Percentiles rank a stretch among this genome's conserved stretches.
phyloP scores from a whole-genome alignment of 2,797 vertebrate genomes.

The Hydrocynus forskahlii region DNA sequence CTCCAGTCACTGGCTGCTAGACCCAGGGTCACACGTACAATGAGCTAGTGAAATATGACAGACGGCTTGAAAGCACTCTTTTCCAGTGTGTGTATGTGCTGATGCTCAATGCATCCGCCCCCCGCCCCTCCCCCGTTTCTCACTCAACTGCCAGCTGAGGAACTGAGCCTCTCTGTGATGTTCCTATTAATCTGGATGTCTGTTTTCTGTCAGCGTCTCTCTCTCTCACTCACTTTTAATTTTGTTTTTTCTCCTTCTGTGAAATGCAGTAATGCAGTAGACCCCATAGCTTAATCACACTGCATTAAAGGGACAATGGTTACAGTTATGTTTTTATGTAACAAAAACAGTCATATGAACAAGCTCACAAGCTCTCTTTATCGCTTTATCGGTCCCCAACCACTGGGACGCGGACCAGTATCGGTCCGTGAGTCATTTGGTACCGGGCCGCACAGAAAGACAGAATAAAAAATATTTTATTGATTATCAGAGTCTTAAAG shows the following conservation, averaged over 20 bases:
- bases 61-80: slow-evolving; percentile 38
- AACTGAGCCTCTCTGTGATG: slow-evolving; percentile 46
- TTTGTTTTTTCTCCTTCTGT: not conserved
- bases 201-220: slow-evolving; percentile 10
- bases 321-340: not conserved
- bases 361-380: too few species aligned
- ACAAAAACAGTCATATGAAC: too few species aligned
- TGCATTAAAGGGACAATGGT: not conserved
- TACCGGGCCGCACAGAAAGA: too few species aligned
- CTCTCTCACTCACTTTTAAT: not conserved
- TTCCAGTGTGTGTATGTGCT: slow-evolving; percentile 36
- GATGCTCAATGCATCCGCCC: slow-evolving; percentile 40
- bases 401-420: too few species aligned
- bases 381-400: too few species aligned
- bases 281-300: not conserved
- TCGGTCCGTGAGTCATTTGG: too few species aligned
- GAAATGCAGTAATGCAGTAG: too few species aligned
- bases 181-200: slow-evolving; percentile 40
- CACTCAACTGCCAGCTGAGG: slow-evolving; percentile 38
- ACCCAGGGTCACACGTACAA: slow-evolving; percentile 53
- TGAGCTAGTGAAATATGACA: slow-evolving; percentile 51
- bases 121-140: not conserved
- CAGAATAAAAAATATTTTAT: too few species aligned
- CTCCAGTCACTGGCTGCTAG: slow-evolving; percentile 52
- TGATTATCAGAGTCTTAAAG: too few species aligned